Evolutionary conservation across 2,888 invertebrate genomes (phyloP).

Genomic region (Chrysodeixis includens): DNA sequence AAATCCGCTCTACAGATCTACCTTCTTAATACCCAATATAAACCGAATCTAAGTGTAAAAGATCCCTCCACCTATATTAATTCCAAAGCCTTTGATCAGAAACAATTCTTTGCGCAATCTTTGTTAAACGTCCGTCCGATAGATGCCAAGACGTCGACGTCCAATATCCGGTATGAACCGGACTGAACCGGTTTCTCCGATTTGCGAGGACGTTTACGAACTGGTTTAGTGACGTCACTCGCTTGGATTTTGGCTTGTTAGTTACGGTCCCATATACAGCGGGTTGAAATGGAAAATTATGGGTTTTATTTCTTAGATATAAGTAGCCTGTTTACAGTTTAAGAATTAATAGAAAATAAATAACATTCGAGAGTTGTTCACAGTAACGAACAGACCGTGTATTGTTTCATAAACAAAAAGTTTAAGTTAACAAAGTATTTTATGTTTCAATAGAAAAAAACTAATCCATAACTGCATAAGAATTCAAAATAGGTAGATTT

Average conservation of each 20-base stretch:
- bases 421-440: no score
- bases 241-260: constrained; percentile 37
- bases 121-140: constrained; percentile 32
- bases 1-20: no score
- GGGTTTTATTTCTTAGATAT: background rate
- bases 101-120: constrained; percentile 22
- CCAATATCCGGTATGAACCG: constrained; percentile 56
- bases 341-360: no score
- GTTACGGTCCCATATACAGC: constrained; percentile 26
- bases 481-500: no score
- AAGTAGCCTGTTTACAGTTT: no score
- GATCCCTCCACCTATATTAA: constrained; percentile 18
- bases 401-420: no score
- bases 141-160: constrained; percentile 45
- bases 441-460: no score
- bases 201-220: constrained; percentile 39
- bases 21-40: background rate
- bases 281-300: constrained; percentile 11
- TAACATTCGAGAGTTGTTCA: no score
- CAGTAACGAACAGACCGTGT: no score
- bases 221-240: constrained; percentile 53
- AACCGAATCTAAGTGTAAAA: background rate
- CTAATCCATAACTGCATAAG: no score
- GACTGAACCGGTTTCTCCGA: constrained; percentile 43
- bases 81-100: constrained; percentile 20